Percentiles rank a stretch among this genome's conserved stretches.
These are phyloP conservation scores for Hyaena hyaena DNA, from an alignment of 2,113 vertebrate genomes.

Conservation along the genomic window DNA sequence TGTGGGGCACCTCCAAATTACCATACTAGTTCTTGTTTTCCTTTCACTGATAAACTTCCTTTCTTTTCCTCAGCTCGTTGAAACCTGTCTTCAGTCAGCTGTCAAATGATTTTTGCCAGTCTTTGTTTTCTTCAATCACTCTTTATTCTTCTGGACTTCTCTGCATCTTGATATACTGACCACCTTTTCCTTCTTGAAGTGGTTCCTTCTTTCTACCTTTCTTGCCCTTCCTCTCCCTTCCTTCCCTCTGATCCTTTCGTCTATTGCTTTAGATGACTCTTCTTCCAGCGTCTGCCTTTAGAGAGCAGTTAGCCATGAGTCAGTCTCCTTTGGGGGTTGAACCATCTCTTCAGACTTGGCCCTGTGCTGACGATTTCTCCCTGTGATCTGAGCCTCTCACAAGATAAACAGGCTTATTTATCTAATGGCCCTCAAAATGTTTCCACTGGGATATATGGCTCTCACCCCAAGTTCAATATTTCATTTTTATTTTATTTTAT, in stretches of 20 bases:
- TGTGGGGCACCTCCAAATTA: background rate
- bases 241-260: background rate
- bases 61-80: background rate
- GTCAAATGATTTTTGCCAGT: background rate
- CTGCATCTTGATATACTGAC: background rate
- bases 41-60: background rate
- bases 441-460: background rate
- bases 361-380: constrained; percentile 15
- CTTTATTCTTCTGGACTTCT: background rate
- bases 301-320: background rate
- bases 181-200: constrained; percentile 26
- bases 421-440: background rate
- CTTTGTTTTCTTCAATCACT: background rate
- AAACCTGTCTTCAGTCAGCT: background rate
- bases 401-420: background rate
- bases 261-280: constrained; percentile 16
- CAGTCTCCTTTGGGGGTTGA: background rate
- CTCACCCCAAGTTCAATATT: constrained; percentile 14
- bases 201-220: background rate
- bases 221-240: background rate
- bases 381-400: background rate
- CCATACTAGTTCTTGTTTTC: constrained; percentile 34
- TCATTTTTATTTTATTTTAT: no score
- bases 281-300: constrained; percentile 22
- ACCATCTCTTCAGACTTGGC: background rate